These are phyloP conservation scores for Porites evermanni DNA, from an alignment of 92 coral and sea anemone species.

Conservation along the genomic window DNA sequence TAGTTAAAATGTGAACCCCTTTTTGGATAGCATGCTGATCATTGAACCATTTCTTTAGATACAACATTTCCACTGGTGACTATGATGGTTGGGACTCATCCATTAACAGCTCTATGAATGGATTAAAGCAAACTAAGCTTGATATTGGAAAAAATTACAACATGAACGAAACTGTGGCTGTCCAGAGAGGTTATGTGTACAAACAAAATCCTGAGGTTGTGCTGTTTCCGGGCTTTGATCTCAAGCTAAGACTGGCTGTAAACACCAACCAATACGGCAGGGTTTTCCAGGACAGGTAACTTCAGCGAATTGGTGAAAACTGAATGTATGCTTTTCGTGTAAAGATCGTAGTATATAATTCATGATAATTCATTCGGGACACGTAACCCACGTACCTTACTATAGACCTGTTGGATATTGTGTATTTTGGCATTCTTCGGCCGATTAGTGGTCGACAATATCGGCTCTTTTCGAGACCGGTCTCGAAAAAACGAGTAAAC, in stretches of 20 bases:
- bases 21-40: too few species aligned
- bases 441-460: too few species aligned
- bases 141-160: slow-evolving; percentile 80
- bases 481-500: too few species aligned
- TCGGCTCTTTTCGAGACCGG: too few species aligned
- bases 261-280: slow-evolving; percentile 97
- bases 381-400: too few species aligned
- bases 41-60: slow-evolving; percentile 48
- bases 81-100: slow-evolving; percentile 92
- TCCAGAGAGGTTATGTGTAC: slow-evolving; percentile 87
- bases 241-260: slow-evolving; percentile 88
- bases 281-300: slow-evolving; percentile 94
- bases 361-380: too few species aligned
- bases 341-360: too few species aligned
- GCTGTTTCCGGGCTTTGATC: slow-evolving; percentile 75
- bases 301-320: neutral
- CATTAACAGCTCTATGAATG: slow-evolving; percentile 84
- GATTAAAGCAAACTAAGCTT: slow-evolving; percentile 49
- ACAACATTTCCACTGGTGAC: slow-evolving; percentile 98
- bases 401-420: too few species aligned
- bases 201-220: slow-evolving; percentile 94
- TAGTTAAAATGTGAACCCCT: neutral
- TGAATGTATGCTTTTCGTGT: too few species aligned
- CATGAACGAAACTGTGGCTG: slow-evolving; percentile 72
- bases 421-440: too few species aligned